Percentiles rank a stretch among this genome's conserved stretches.
phyloP scores from a whole-genome alignment of 2,113 vertebrate genomes.

The Accipiter virgatus region DNA sequence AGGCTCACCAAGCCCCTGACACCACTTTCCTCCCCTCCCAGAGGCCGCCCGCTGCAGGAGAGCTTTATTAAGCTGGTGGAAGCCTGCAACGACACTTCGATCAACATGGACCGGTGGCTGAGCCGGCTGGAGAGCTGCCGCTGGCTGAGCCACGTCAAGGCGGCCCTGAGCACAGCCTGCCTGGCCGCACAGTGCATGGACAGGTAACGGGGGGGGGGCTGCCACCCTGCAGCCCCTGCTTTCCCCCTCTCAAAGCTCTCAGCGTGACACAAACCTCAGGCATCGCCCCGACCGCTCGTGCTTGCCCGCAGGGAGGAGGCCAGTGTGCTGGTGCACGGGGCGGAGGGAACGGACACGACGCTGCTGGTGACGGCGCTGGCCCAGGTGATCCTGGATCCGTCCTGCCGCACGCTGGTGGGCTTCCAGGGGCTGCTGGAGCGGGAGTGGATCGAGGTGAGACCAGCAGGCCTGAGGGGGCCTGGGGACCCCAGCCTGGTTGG shows the following conservation, averaged over 20 bases:
- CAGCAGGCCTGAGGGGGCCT: accelerated
- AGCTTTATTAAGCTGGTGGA: constrained; percentile 80
- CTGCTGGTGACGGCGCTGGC: constrained; percentile 84
- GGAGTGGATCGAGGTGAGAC: constrained; percentile 86
- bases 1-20: accelerated
- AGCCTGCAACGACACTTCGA: constrained; percentile 73
- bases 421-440: constrained; percentile 85
- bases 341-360: constrained; percentile 81
- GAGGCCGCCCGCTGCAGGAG: constrained; percentile 82
- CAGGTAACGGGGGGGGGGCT: constrained; percentile 63
- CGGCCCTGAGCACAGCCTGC: constrained; percentile 78
- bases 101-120: constrained; percentile 84
- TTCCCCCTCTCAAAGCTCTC: too few species aligned
- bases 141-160: constrained; percentile 86
- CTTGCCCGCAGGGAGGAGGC: constrained; percentile 73
- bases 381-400: constrained; percentile 85
- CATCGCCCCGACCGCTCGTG: accelerated
- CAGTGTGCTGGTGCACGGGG: constrained; percentile 82
- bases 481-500: accelerated
- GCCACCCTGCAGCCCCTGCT: accelerated
- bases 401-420: constrained; percentile 77
- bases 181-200: constrained; percentile 85
- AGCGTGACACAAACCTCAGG: accelerated
- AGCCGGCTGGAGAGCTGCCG: constrained; percentile 76
- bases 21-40: neutral